Evolutionary conservation across 2,888 invertebrate species (phyloP), one percentile per base, ranked within the genome.

Genomic region (Sarcophaga subvicina): DNA sequence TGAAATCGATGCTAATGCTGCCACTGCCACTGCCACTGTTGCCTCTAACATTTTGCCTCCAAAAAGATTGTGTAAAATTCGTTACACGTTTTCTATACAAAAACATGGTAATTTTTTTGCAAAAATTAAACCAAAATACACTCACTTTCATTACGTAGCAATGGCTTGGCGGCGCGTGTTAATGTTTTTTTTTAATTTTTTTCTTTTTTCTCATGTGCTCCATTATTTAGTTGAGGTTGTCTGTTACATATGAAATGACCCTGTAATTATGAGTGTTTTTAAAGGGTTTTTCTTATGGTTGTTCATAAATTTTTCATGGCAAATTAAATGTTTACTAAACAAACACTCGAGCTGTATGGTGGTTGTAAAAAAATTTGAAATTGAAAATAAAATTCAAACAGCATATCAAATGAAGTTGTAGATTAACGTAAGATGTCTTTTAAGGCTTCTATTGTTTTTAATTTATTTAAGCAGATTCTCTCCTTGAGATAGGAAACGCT

Each of bases 101-200:
- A 25, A 64, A 37, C 6, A 49, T 12, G 49, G 14, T 49, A 49
- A 49, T 49, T 64, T 20, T 76, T 20, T 76, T 20, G 27, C 4
- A 4, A 27, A 47, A 66, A 8, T 12, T 37, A 71, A 37, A 17
- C 0, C 59, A 49, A 77, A 72, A 17, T 77, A 47, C 49, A 72
- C 72, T 78, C 70, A 83, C 73, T 83, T 83, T 79, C 59, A 47
- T 75, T 75, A 45, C 59, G 17, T 20, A 6, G 22, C 59, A 69
- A 14, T 11, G 63, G 22, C 69, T 14, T 62, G 22, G 72, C 11
- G 63, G 37, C 75, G 20, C 69, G 37, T 80, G 59, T 47, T 72
- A 66, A 80, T 47, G 3, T n/a, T 80, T 66, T 80, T n/a, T 59
- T 45, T 63, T 37, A 27, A 1, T 27, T 27, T 27, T 27, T 27